A percentile compares a stretch with the other conserved stretches of the same genome.
Evolutionary conservation across 2,888 invertebrate genomes (phyloP).

Genomic region (Graphium colonna): DNA sequence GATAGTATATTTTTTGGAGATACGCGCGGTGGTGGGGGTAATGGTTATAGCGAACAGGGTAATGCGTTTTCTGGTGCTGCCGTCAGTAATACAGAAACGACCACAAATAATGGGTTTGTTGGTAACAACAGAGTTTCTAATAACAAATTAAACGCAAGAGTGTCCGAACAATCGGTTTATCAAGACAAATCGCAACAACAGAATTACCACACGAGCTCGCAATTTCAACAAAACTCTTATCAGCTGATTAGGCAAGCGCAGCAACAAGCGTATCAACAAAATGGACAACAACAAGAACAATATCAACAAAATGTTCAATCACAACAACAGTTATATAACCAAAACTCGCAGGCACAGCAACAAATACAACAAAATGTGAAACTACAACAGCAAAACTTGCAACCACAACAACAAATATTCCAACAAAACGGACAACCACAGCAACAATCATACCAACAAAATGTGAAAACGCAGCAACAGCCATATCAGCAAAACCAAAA

Average conservation of each 20-base stretch:
- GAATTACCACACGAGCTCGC: background rate
- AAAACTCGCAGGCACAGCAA: background rate
- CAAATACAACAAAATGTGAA: background rate
- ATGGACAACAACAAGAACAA: constrained; percentile 3
- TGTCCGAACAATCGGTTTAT: background rate
- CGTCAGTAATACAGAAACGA: background rate
- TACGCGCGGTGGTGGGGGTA: background rate
- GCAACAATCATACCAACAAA: constrained; percentile 4
- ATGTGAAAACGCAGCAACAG: constrained; percentile 1
- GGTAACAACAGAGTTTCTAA: constrained; percentile 1
- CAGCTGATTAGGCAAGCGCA: constrained; percentile 1
- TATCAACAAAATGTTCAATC: constrained; percentile 4
- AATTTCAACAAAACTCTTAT: background rate
- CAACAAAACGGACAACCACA: constrained; percentile 3
- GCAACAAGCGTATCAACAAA: constrained; percentile 8
- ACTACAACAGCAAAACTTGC: background rate
- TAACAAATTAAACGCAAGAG: background rate
- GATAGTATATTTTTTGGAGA: constrained; percentile 1
- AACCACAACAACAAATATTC: background rate
- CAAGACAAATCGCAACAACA: background rate
- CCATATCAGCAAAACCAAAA: background rate
- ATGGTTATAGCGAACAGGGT: background rate
- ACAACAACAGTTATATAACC: constrained; percentile 6
- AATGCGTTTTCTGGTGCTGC: background rate
- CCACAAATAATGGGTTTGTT: constrained; percentile 8